Evolutionary conservation across 23 tunicate species (phyloP), one percentile per base, ranked within the genome.

Genomic region (Styela clava): DNA sequence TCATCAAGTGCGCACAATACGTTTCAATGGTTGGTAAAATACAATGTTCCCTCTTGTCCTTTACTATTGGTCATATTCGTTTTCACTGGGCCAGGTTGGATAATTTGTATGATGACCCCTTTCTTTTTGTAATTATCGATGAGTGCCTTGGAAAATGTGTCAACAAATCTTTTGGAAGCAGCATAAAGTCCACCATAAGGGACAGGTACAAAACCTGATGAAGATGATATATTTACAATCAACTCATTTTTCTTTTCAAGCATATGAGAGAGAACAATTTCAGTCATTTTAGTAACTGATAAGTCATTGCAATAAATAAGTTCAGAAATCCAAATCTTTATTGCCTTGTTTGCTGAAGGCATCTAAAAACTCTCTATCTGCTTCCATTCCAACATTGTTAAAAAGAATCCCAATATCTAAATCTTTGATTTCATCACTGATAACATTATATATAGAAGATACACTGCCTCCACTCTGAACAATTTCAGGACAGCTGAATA

Each of bases 161-260:
- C 92, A n/a, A 81, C 87, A 84, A 83, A 92, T 72, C 36, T 74
- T 61, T 92, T 92, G 25, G 97, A 69, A 0, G 88, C 97, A 25
- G 92, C 83, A 76, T 92, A 92, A 1, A 92, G 61, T 16, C 88
- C 52, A 20, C 82, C 31, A 61, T 79, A 33, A 7, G 97, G 97
- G 5, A 85, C 83, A 5, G 91, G 85, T 2, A 51, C 64, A 1
- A 52, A 2, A 21, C 88, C 92, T 25, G 91, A 78, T 52, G 76
- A 84, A 2, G 97, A 92, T 19, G 97, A 87, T 37, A 92, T 18
- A 63, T 92, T 92, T 32, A 92, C 31, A 61, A 92, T 79, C 65
- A 87, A 71, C 26, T 92, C 97, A 61, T 52, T 92, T 26, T 73
- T 63, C 31, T 68, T 83, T 16, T 56, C 24, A 22, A 79, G 64